Evolutionary conservation across 2,797 vertebrate genomes (phyloP).

Genomic region (Sebastes reedi): DNA sequence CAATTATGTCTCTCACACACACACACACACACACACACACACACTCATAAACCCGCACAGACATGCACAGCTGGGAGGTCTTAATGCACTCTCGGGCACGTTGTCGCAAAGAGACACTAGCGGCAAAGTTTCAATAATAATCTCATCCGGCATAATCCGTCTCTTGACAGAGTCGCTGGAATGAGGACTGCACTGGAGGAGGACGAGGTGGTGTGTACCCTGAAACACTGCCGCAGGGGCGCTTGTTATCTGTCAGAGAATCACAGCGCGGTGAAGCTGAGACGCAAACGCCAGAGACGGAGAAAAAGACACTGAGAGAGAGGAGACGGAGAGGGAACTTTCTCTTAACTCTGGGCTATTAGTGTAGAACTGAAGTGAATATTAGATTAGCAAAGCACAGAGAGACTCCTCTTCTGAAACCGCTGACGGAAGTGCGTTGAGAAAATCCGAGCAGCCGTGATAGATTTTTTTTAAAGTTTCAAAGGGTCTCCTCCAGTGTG

Average conservation of each 20-base stretch:
- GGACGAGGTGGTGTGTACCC: neutral
- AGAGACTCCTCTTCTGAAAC: slow-evolving; percentile 44
- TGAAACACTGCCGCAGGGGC: slow-evolving; percentile 18
- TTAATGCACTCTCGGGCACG: slow-evolving; percentile 18
- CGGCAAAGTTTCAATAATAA: slow-evolving; percentile 28
- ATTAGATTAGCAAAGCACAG: slow-evolving; percentile 44
- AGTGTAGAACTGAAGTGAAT: slow-evolving; percentile 38
- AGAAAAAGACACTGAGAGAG: neutral
- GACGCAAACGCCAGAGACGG: neutral
- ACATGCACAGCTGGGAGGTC: slow-evolving; percentile 20
- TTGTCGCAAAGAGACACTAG: slow-evolving; percentile 4
- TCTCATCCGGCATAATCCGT: slow-evolving; percentile 37
- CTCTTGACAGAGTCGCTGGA: slow-evolving; percentile 18
- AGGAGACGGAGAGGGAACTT: neutral
- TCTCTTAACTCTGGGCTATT: slow-evolving; percentile 28
- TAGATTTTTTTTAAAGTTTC: slow-evolving; percentile 41
- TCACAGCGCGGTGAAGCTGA: slow-evolving; percentile 18
- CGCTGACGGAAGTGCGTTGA: slow-evolving; percentile 16
- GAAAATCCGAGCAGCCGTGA: slow-evolving; percentile 39
- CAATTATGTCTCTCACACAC: slow-evolving; percentile 23
- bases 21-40: too few species aligned
- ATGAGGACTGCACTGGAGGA: neutral
- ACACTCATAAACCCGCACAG: neutral
- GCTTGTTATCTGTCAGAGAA: slow-evolving; percentile 35
- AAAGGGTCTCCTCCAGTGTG: slow-evolving; percentile 53